Evolutionary conservation across 2,888 invertebrate genomes (phyloP).

Genomic region (Nudaria mundana): DNA sequence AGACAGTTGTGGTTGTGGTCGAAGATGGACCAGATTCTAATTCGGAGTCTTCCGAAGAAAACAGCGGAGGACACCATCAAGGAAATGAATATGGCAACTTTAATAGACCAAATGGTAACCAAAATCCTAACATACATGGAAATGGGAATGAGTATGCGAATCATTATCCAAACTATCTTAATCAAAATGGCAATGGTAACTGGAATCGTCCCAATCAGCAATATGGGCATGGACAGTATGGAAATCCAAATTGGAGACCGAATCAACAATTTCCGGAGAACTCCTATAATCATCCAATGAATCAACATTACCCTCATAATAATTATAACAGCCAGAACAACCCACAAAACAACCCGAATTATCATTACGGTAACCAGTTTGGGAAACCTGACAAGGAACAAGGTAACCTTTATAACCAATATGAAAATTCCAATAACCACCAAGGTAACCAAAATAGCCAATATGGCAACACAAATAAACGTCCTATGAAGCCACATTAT

Average conservation of each 20-base stretch:
- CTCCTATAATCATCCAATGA: conserved; percentile 1
- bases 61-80: conserved; percentile 24
- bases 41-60: conserved; percentile 15
- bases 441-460: conserved; percentile 2
- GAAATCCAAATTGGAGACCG: conserved; percentile 21
- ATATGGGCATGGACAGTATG: conserved; percentile 17
- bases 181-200: conserved; percentile 13
- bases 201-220: conserved; percentile 9
- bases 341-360: conserved; percentile 3
- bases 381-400: conserved; percentile 1
- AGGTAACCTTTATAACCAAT: conserved; percentile 14
- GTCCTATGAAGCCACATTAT: conserved; percentile 9
- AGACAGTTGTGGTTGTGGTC: conserved; percentile 42
- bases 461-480: conserved; percentile 2
- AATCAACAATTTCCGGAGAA: conserved; percentile 5
- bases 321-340: conserved; percentile 10
- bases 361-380: conserved; percentile 4
- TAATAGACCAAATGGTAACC: conserved; percentile 11
- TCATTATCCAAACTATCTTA: conserved; percentile 5
- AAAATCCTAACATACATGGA: conserved; percentile 12
- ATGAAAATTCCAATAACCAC: conserved; percentile 15
- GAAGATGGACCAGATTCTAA: conserved; percentile 27
- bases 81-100: conserved; percentile 29
- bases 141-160: conserved; percentile 10
- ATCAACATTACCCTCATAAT: conserved; percentile 20